Evolutionary conservation across 64 coral and sea anemone genomes (phyloP).

Genomic region (Pachyseris speciosa): DNA sequence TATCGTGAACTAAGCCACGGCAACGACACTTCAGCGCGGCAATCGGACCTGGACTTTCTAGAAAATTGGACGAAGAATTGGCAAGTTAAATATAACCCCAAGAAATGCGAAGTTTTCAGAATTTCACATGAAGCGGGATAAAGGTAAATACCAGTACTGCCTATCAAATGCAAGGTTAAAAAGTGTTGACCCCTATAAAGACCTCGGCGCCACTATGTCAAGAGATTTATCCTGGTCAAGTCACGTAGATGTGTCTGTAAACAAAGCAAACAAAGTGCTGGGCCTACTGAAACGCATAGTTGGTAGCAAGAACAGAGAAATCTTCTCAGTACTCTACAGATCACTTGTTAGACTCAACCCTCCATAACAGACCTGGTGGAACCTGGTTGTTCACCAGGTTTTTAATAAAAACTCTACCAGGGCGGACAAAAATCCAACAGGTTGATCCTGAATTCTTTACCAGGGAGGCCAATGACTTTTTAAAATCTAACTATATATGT

Average conservation of each 20-base stretch:
- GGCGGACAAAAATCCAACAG: too few relatives aligned
- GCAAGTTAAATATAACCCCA: neutral
- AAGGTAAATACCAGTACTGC: neutral
- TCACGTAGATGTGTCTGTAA: neutral
- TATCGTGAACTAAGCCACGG: neutral
- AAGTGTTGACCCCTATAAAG: neutral
- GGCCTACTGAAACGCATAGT: neutral
- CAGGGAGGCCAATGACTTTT: too few relatives aligned
- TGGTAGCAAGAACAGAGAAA: constrained; percentile 15
- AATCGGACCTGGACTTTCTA: neutral
- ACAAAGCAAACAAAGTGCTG: constrained; percentile 22
- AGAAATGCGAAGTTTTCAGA: neutral
- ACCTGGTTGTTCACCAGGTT: too few relatives aligned
- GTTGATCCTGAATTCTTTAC: too few relatives aligned
- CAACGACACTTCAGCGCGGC: neutral
- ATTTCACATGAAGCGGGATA: neutral
- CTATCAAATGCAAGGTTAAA: neutral
- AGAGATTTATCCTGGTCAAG: neutral
- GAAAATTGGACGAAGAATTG: neutral
- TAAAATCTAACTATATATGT: too few relatives aligned
- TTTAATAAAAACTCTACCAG: too few relatives aligned
- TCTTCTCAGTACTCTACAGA: neutral
- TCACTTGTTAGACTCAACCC: neutral
- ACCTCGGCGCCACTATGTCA: neutral
- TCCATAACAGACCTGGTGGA: too few relatives aligned